Base-by-base conservation (phyloP, 2,888 invertebrate genomes). In the Rhagonycha fulva region DNA sequence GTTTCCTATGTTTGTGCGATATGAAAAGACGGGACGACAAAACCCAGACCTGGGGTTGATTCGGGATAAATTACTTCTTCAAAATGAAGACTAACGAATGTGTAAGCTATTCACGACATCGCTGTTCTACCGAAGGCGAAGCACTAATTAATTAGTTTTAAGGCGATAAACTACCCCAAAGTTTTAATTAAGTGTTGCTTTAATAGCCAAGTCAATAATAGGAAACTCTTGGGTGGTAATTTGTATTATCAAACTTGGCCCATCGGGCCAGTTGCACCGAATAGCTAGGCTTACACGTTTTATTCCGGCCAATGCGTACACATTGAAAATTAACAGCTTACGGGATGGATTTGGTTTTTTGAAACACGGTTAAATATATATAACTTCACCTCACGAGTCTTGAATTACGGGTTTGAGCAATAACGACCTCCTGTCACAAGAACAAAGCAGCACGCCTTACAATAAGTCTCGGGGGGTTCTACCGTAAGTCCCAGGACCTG, bases 321-420 rank as follows among this genome's bases (percentile, higher is more conserved):
- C 61, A 74, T 74, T 61, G 66, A 70, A 61, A 74, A 67, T 70
- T 74, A 70, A 70, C 70, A 74, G 70, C 70, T 60, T 67, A 74
- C 67, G 66, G 62, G 26, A 24, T 66, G 63, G 72, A 32, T 72
- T 72, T 68, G 30, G 47, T 30, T 61, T 74, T 74, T 74, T 26
- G 69, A 62, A 73, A 69, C 73, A 69, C 73, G 69, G 69, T 73
- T 74, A 70, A 74, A 47, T 47, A 47, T 47, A 74, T 74, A 70
- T 66, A 70, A 74, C 63, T 74, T 70, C 75, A 75, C 72, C 72
- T 72, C 71, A 76, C 76, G 71, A 70, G 70, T 71, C 73, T 75
- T 76, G 76, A 78, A 78, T 78, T 78, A 78, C 74, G 75, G 70
- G 76, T 76, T 75, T 72, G 70, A 74, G 74, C 74, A 74, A 74